Evolutionary conservation across 2,113 vertebrate species (phyloP).

Genomic region (Microcebus ravelobensis): DNA sequence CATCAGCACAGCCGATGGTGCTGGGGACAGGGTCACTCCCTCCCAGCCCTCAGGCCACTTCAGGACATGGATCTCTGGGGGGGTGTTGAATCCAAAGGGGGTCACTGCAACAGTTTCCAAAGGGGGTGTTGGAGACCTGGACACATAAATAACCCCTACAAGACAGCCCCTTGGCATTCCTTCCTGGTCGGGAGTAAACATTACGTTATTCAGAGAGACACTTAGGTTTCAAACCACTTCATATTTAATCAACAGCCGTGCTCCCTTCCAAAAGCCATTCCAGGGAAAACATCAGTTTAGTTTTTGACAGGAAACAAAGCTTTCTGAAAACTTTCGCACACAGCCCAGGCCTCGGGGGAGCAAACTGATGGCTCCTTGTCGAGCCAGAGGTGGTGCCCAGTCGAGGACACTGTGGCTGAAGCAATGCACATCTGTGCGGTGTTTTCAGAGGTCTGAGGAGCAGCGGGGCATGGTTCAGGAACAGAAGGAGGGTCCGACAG

Average conservation of each 20-base stretch:
- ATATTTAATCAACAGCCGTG: slow-evolving; percentile 72
- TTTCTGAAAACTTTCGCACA: slow-evolving; percentile 27
- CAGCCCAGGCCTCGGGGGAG: not conserved
- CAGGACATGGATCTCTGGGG: slow-evolving; percentile 22
- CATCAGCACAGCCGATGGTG: not conserved
- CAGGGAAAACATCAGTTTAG: slow-evolving; percentile 74
- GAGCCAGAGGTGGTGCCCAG: not conserved
- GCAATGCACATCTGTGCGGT: not conserved
- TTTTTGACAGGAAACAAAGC: slow-evolving; percentile 65
- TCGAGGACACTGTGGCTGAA: not conserved
- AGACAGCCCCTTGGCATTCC: slow-evolving; percentile 16
- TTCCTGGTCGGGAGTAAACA: slow-evolving; percentile 58
- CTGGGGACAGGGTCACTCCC: not conserved
- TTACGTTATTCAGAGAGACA: slow-evolving; percentile 64
- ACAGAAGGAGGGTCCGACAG: not conserved
- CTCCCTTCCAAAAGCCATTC: slow-evolving; percentile 71
- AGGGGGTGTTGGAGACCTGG: not conserved
- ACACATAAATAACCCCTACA: not conserved
- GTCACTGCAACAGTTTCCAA: not conserved
- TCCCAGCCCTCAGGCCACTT: slow-evolving; percentile 35
- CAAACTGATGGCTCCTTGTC: not conserved
- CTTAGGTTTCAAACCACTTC: slow-evolving; percentile 77
- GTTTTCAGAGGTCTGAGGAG: not conserved
- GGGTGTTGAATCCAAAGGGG: not conserved
- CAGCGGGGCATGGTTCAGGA: not conserved